Evolutionary conservation across 2,797 vertebrate species (phyloP).

Genomic region (Enteromius viviparus): DNA sequence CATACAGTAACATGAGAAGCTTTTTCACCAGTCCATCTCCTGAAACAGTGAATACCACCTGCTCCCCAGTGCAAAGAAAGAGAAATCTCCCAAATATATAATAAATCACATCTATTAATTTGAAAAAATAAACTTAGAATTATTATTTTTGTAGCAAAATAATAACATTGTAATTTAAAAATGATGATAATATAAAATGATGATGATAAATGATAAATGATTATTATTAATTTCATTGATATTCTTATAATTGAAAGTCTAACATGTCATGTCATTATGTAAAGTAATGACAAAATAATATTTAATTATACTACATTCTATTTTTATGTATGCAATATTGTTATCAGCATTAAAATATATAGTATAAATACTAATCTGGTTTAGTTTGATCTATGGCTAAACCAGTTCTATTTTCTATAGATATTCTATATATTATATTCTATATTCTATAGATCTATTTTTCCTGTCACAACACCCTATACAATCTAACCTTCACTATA

Average conservation of each 20-base stretch:
- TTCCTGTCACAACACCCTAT: background rate
- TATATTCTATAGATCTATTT: too few species aligned
- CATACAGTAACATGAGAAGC: conserved; percentile 51
- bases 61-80: conserved; percentile 1
- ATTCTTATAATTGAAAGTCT: background rate
- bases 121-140: background rate
- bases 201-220: background rate
- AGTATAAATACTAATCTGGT: background rate
- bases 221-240: background rate
- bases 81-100: background rate
- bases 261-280: background rate
- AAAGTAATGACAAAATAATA: background rate
- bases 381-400: background rate
- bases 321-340: background rate
- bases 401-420: background rate
- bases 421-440: too few species aligned
- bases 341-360: background rate
- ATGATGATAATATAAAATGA: background rate
- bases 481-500: background rate
- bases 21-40: conserved; percentile 38
- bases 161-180: background rate
- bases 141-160: background rate
- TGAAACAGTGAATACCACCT: conserved; percentile 41
- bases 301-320: background rate
- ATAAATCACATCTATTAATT: background rate